A percentile compares a stretch with the other conserved stretches of the same genome.
Evolutionary conservation across 2,797 vertebrate species (phyloP).

Genomic region (Muscicapa comitata): DNA sequence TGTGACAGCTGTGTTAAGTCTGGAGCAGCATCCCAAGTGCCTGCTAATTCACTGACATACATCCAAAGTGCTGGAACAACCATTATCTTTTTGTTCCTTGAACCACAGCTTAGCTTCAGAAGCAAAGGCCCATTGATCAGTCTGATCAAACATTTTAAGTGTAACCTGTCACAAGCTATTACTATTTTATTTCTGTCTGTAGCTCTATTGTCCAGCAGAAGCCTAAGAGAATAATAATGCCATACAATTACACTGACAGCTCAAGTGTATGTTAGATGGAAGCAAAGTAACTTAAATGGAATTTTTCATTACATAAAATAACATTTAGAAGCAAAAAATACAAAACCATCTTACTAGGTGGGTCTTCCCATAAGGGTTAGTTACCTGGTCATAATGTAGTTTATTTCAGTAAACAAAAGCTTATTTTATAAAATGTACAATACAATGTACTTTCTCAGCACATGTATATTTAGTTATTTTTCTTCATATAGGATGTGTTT

Average conservation of each 20-base stretch:
- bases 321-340: background rate
- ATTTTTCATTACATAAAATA: background rate
- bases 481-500: background rate
- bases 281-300: background rate
- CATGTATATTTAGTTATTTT: background rate
- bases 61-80: background rate
- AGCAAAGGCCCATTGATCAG: background rate
- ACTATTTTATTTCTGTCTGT: background rate
- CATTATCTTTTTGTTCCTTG: background rate
- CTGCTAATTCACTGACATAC: background rate
- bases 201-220: background rate
- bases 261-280: background rate
- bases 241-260: background rate
- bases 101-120: background rate
- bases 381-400: background rate
- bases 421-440: background rate
- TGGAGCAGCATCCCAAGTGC: background rate
- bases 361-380: background rate
- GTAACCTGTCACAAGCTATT: background rate
- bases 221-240: background rate
- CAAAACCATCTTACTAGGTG: background rate
- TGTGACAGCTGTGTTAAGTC: background rate
- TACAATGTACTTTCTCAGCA: background rate
- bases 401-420: background rate
- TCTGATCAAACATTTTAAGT: slow-evolving; percentile 10